phyloP scores from a whole-genome alignment of 2,113 vertebrate genomes.

The Syrmaticus mikado region DNA sequence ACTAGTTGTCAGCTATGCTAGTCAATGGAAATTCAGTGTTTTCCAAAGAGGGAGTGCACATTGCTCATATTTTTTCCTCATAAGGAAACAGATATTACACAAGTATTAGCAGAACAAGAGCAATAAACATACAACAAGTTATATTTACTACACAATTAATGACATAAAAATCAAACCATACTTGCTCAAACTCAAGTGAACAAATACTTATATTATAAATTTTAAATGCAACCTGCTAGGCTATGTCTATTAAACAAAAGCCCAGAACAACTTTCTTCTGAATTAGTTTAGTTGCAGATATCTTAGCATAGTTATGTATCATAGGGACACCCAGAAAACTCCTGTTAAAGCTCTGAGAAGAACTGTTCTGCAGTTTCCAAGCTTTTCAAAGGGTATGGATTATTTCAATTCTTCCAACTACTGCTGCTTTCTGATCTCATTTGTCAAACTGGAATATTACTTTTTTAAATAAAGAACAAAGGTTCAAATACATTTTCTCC shows the following conservation, averaged over 20 bases:
- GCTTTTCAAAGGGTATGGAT: neutral
- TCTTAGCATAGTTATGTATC: neutral
- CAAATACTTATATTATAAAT: neutral
- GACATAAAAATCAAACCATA: neutral
- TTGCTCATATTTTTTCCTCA: constrained; percentile 1
- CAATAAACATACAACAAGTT: neutral
- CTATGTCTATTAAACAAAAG: neutral
- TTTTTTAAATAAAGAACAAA: neutral
- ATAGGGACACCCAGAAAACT: neutral
- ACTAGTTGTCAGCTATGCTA: neutral
- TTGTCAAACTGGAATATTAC: neutral
- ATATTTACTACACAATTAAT: neutral
- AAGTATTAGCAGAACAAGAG: neutral
- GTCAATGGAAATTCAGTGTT: constrained; percentile 9
- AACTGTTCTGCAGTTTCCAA: neutral
- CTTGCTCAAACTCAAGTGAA: neutral
- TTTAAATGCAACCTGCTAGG: neutral
- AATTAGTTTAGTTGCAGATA: neutral
- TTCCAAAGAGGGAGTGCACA: neutral
- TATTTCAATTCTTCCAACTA: neutral
- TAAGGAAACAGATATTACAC: constrained; percentile 22
- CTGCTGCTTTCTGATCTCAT: neutral
- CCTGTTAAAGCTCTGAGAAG: neutral
- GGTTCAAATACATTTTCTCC: neutral
- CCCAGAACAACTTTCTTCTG: accelerated